Evolutionary conservation across 2,113 vertebrate species (phyloP).

Genomic region (Paramormyrops kingsleyae): DNA sequence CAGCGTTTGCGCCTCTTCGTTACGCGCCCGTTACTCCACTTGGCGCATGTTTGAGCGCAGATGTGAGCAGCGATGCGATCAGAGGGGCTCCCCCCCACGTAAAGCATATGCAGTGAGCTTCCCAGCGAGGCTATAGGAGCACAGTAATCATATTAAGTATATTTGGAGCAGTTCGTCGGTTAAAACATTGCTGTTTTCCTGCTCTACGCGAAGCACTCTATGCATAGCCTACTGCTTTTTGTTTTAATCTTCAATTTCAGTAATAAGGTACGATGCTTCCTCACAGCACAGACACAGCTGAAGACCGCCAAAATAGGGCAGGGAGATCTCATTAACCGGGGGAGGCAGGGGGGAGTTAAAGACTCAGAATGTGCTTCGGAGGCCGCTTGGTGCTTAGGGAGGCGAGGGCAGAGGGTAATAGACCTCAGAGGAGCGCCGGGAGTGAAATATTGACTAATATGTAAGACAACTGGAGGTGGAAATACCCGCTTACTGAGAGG

Average conservation of each 20-base stretch:
- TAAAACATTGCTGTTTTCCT: neutral
- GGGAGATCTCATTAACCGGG: slow-evolving; percentile 12
- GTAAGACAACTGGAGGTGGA: neutral
- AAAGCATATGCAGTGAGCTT: neutral
- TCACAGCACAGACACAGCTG: neutral
- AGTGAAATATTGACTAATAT: slow-evolving; percentile 19
- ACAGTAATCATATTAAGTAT: neutral
- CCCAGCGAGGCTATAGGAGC: neutral
- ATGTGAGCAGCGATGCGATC: neutral
- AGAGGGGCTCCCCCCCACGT: neutral
- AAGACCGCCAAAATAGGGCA: neutral
- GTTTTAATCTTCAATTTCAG: neutral
- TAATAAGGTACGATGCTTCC: neutral
- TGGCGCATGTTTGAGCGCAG: neutral
- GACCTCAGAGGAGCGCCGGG: slow-evolving; percentile 3
- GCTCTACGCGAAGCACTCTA: neutral
- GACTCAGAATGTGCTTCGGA: slow-evolving; percentile 11
- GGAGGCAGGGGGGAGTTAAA: neutral
- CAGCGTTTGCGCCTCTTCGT: neutral
- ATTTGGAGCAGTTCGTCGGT: neutral
- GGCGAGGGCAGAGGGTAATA: slow-evolving; percentile 19
- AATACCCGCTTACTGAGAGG: neutral
- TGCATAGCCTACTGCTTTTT: neutral
- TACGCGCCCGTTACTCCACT: neutral
- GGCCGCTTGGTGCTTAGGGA: neutral